Evolutionary conservation across 2,113 vertebrate species (phyloP).

Genomic region (Otis tarda): DNA sequence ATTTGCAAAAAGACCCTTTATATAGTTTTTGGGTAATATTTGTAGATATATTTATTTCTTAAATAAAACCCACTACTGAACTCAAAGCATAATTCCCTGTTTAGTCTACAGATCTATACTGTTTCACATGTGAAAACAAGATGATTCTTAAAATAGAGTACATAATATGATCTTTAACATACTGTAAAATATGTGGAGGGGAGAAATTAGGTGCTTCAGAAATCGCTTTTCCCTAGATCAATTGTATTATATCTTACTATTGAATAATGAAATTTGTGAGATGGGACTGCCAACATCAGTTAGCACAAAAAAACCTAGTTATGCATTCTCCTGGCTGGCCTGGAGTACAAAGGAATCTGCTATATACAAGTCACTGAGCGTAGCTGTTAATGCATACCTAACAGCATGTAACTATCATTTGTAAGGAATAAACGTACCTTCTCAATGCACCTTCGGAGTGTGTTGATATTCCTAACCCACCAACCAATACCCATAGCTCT

Average conservation of each 20-base stretch:
- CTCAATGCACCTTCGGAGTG: conserved; percentile 93
- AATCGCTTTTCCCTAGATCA: neutral
- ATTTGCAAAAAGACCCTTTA: neutral
- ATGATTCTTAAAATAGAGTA: neutral
- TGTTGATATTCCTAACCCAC: conserved; percentile 99
- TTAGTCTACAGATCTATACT: neutral
- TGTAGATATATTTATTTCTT: neutral
- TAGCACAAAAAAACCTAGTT: neutral
- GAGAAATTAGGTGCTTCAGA: neutral
- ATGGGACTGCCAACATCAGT: neutral
- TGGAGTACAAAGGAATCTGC: neutral
- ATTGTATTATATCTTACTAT: neutral
- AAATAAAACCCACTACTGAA: neutral
- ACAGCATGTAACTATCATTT: neutral
- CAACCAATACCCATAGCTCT: conserved; percentile 94
- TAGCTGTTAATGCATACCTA: neutral
- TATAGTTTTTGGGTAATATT: neutral
- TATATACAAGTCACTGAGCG: accelerated
- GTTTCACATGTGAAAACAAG: neutral
- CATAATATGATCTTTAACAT: neutral
- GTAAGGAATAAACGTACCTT: conserved; percentile 80
- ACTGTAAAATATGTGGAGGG: neutral
- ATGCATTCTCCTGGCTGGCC: neutral
- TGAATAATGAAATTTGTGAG: neutral
- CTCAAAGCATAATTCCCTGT: neutral